phyloP scores from a whole-genome alignment of 2,797 vertebrate genomes.

The Harpagifer antarcticus region DNA sequence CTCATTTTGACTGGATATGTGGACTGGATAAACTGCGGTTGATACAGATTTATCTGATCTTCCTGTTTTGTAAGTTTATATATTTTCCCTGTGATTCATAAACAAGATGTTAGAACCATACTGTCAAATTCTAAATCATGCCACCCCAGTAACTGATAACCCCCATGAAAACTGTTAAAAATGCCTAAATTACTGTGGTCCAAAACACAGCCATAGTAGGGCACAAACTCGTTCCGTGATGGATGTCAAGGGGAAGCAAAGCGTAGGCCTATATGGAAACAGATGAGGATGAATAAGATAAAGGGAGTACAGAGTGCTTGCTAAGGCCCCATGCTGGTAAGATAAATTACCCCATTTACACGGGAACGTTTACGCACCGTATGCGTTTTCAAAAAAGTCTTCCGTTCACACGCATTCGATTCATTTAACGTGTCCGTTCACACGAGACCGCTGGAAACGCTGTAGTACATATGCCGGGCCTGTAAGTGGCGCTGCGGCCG shows the following conservation, averaged over 20 bases:
- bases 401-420: too few relatives aligned
- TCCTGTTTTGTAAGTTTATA: background rate
- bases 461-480: too few relatives aligned
- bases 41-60: background rate
- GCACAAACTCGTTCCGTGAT: conserved; percentile 10
- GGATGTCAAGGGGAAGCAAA: conserved; percentile 14
- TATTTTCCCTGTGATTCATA: background rate
- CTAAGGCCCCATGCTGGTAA: conserved; percentile 31
- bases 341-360: conserved; percentile 36
- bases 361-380: too few relatives aligned
- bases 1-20: background rate
- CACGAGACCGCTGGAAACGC: too few relatives aligned
- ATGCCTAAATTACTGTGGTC: background rate
- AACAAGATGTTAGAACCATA: background rate
- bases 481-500: too few relatives aligned
- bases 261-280: conserved; percentile 31
- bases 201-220: conserved; percentile 6
- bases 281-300: conserved; percentile 29
- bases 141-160: background rate
- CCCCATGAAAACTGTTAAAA: background rate
- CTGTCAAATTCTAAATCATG: background rate
- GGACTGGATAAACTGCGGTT: background rate
- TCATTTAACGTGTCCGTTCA: too few relatives aligned
- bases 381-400: too few relatives aligned
- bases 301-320: conserved; percentile 11